Conservation (phyloP, 2,888 invertebrate species). For the Gortyna flavago region DNA sequence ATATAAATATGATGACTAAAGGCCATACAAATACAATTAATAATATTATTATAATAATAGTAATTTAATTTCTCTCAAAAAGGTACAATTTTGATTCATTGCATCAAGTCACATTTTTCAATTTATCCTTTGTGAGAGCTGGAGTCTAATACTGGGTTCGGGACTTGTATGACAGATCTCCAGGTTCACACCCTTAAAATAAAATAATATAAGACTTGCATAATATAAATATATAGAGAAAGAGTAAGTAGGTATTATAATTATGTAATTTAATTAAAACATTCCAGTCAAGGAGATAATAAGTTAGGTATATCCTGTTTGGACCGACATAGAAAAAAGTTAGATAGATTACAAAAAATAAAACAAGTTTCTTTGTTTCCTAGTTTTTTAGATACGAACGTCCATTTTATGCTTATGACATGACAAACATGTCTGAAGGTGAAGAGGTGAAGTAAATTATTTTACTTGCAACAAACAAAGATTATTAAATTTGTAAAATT, state of each 20-base stretch:
- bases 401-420: neutral
- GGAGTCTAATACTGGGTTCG: too few species aligned
- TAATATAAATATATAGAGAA: conserved; percentile 35
- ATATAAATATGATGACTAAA: conserved; percentile 18
- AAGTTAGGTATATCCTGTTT: conserved; percentile 44
- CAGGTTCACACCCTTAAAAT: too few species aligned
- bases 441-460: neutral
- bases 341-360: conserved; percentile 19
- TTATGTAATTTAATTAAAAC: conserved; percentile 25
- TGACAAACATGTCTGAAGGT: conserved; percentile 26
- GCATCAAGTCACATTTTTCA: too few species aligned
- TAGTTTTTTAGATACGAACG: conserved; percentile 17
- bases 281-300: conserved; percentile 36
- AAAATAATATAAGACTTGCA: conserved; percentile 13
- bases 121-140: too few species aligned
- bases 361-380: conserved; percentile 46
- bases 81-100: too few species aligned
- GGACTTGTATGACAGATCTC: too few species aligned
- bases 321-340: conserved; percentile 34
- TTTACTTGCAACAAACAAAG: neutral
- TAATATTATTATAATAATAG: too few species aligned
- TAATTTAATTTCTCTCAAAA: too few species aligned
- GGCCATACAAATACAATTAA: conserved; percentile 4
- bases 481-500: neutral
- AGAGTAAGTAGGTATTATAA: conserved; percentile 16